Percentiles rank a stretch among this genome's conserved stretches.
Evolutionary conservation across 2,113 vertebrate species (phyloP).

Genomic region (Phodopus roborovskii): DNA sequence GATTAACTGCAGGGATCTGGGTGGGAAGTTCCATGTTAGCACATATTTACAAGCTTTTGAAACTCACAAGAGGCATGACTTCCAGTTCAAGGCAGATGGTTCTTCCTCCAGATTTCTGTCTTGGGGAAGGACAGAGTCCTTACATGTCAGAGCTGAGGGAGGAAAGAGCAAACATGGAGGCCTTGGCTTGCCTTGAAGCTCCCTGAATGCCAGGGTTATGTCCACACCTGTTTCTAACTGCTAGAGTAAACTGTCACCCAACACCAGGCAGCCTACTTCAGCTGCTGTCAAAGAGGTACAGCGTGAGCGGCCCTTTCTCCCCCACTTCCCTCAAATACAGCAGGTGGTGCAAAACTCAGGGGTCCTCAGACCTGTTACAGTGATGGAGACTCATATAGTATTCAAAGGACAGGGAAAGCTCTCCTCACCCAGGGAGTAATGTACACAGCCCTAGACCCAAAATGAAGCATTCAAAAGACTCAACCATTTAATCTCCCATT

Average conservation of each 20-base stretch:
- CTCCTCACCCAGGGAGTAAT: not conserved
- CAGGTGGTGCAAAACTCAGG: not conserved
- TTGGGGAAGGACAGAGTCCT: not conserved
- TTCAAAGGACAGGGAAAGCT: not conserved
- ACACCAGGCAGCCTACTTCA: not conserved
- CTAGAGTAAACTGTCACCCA: not conserved
- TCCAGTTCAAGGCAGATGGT: not conserved
- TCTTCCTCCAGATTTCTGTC: conserved; percentile 24
- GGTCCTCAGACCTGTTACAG: not conserved
- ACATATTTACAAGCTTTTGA: conserved; percentile 60
- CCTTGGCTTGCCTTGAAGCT: not conserved
- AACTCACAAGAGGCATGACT: conserved; percentile 72
- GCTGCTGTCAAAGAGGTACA: not conserved
- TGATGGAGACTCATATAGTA: not conserved
- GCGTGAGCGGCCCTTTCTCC: not conserved
- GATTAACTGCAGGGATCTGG: not conserved
- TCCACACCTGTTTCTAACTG: not conserved
- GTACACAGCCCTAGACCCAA: not conserved
- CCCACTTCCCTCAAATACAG: not conserved
- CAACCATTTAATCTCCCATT: not conserved
- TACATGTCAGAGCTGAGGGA: conserved; percentile 38
- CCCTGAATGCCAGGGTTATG: not conserved
- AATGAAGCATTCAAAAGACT: not conserved
- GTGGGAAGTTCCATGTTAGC: not conserved
- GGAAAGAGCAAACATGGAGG: conserved; percentile 4